Evolutionary conservation across 2,797 vertebrate species (phyloP).

Genomic region (Tachyglossus aculeatus): DNA sequence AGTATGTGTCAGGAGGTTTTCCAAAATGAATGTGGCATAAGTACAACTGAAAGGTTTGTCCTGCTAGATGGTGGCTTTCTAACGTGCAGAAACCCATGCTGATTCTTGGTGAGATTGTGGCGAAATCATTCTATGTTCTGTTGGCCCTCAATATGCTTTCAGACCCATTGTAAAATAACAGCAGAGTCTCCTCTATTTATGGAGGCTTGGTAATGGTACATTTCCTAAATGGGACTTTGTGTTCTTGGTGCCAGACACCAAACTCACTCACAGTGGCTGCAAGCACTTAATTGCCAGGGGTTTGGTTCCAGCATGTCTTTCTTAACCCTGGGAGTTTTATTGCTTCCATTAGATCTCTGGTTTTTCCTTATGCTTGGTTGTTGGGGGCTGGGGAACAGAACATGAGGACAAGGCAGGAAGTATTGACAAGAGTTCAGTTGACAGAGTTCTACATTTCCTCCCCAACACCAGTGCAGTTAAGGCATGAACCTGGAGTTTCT

Average conservation of each 20-base stretch:
- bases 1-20: no score
- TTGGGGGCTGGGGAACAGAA: no score
- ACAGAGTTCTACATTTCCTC: no score
- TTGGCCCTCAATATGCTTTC: background rate
- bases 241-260: background rate
- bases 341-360: background rate
- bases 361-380: no score
- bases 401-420: no score
- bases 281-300: slow-evolving; percentile 4
- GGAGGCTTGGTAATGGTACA: slow-evolving; percentile 3
- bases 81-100: background rate
- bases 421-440: no score
- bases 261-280: slow-evolving; percentile 16
- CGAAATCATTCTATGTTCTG: background rate
- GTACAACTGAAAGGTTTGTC: no score
- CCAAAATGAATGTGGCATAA: no score
- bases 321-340: slow-evolving; percentile 4
- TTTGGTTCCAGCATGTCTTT: slow-evolving; percentile 20
- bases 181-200: background rate
- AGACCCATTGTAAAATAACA: background rate
- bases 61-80: no score
- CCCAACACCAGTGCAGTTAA: no score
- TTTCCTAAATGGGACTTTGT: background rate
- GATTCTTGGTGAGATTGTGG: background rate
- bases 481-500: no score